A percentile compares a stretch with the other conserved stretches of the same genome.
Evolutionary conservation across 2,888 invertebrate genomes (phyloP).

Genomic region (Cerastis rubricosa): DNA sequence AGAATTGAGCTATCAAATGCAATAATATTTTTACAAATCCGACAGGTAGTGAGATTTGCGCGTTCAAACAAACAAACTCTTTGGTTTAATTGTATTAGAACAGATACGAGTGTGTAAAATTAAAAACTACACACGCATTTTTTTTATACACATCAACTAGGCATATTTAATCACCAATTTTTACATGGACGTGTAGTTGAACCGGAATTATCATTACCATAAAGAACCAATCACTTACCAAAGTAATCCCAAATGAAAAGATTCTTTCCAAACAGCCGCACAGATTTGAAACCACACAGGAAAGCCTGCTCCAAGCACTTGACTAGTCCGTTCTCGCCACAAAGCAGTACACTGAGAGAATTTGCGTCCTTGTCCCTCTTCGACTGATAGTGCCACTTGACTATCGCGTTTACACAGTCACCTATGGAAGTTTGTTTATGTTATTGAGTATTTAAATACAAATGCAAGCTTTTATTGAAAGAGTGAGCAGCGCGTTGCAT

Average conservation of each 20-base stretch:
- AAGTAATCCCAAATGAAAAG: constrained; percentile 99
- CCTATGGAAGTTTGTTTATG: constrained; percentile 86
- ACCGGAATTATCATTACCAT: not conserved
- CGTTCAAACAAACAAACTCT: not conserved
- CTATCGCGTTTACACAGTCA: constrained; percentile 98
- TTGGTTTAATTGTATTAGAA: not conserved
- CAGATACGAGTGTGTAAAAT: not conserved
- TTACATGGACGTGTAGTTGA: not conserved
- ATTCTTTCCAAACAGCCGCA: constrained; percentile 97
- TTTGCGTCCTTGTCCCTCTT: constrained; percentile 95
- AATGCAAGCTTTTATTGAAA: not conserved
- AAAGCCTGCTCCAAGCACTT: constrained; percentile 98
- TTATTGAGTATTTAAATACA: not conserved
- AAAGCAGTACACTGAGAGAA: constrained; percentile 97
- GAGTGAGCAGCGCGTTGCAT: constrained; percentile 35
- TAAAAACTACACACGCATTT: not conserved
- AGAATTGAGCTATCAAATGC: not conserved
- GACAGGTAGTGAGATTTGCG: not conserved
- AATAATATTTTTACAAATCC: not conserved
- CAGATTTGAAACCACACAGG: constrained; percentile 98
- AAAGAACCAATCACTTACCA: constrained; percentile 90
- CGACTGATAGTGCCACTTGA: constrained; percentile 98
- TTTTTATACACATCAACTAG: not conserved
- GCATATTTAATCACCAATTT: not conserved
- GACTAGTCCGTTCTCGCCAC: constrained; percentile 98